Conservation (phyloP, 2,888 invertebrate genomes). For the Acanthacorydalis orientalis region DNA sequence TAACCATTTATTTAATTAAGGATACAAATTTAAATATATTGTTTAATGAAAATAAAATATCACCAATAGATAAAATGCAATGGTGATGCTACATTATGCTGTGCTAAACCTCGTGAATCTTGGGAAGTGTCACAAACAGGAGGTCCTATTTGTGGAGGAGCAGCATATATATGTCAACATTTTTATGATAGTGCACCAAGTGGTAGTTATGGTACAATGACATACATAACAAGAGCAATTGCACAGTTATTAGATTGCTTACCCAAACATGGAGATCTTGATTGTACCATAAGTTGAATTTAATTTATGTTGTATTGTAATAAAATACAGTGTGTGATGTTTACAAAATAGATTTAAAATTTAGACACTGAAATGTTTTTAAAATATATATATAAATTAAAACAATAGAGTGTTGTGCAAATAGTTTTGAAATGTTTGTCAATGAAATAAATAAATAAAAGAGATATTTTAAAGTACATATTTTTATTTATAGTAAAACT, state of each 20-base stretch:
- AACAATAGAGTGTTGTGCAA: background rate
- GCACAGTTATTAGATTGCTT: constrained; percentile 57
- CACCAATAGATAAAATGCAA: constrained; percentile 54
- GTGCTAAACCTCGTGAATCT: constrained; percentile 57
- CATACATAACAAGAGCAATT: constrained; percentile 78
- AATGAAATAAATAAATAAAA: background rate
- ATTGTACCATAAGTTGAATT: constrained; percentile 56
- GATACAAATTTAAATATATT: constrained; percentile 2
- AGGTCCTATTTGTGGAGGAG: constrained; percentile 71
- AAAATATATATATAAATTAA: background rate
- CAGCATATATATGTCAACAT: constrained; percentile 90
- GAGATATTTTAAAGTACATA: background rate
- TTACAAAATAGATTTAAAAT: too few relatives aligned
- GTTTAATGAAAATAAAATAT: background rate
- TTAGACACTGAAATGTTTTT: too few relatives aligned
- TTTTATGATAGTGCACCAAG: constrained; percentile 97
- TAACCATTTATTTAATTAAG: constrained; percentile 7
- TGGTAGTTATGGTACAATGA: constrained; percentile 95
- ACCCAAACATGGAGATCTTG: constrained; percentile 61
- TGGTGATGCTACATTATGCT: constrained; percentile 88
- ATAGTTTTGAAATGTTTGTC: background rate
- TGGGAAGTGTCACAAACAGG: constrained; percentile 41
- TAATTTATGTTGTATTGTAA: background rate
- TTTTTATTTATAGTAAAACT: background rate
- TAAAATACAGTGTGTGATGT: background rate